A percentile compares a stretch with the other conserved stretches of the same genome.
phyloP scores from a whole-genome alignment of 2,797 vertebrate species.

The Enteromius treurensis region DNA sequence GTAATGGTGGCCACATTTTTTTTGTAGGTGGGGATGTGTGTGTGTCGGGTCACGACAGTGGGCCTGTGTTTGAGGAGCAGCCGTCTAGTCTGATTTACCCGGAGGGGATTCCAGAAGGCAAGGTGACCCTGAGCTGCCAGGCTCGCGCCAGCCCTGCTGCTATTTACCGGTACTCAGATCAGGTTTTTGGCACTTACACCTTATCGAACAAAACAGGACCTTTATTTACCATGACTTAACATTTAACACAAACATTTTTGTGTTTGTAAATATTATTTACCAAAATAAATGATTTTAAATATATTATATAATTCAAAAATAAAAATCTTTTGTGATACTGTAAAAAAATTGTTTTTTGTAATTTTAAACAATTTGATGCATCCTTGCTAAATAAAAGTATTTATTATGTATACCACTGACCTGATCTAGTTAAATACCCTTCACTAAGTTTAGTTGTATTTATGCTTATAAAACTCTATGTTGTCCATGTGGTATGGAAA shows the following conservation, averaged over 20 bases:
- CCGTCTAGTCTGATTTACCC: constrained; percentile 88
- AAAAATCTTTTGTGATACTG: neutral
- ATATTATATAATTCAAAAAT: neutral
- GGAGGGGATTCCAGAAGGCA: constrained; percentile 89
- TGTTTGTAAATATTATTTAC: neutral
- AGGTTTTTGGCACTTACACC: constrained; percentile 38
- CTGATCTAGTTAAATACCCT: neutral
- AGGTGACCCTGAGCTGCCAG: constrained; percentile 86
- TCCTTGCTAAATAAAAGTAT: neutral
- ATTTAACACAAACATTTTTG: neutral
- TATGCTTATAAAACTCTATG: neutral
- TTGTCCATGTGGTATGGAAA: neutral
- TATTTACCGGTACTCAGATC: constrained; percentile 83
- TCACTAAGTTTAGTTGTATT: neutral
- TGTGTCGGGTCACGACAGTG: constrained; percentile 82
- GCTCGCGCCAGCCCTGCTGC: constrained; percentile 91
- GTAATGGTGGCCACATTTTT: constrained; percentile 29
- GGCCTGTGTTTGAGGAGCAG: constrained; percentile 94
- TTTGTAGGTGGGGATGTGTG: constrained; percentile 81
- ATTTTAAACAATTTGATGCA: too few species aligned
- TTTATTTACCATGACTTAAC: neutral
- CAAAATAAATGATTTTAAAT: neutral
- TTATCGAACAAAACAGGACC: constrained; percentile 25
- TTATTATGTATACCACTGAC: neutral
- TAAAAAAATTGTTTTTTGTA: neutral